Evolutionary conservation across 2,113 vertebrate genomes (phyloP).

Genomic region (Penelope pileata): DNA sequence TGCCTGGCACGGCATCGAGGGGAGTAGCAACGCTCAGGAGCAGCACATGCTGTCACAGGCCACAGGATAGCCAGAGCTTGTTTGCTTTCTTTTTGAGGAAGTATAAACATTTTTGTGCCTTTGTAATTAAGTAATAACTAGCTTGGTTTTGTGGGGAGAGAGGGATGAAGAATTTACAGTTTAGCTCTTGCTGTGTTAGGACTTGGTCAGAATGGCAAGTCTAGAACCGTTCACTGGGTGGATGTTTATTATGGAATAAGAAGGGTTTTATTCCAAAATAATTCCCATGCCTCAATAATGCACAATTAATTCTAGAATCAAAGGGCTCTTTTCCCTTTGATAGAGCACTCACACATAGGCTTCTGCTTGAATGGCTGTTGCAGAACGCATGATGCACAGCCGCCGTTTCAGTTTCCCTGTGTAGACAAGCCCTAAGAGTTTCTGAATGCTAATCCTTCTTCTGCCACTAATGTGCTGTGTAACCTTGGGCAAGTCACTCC

Average conservation of each 20-base stretch:
- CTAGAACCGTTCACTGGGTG: neutral
- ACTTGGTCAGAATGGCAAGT: neutral
- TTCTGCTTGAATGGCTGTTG: neutral
- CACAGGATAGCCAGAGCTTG: neutral
- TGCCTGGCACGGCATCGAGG: neutral
- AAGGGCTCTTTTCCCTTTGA: neutral
- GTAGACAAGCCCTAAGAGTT: neutral
- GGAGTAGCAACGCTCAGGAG: neutral
- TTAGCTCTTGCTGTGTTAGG: neutral
- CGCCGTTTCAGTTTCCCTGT: neutral
- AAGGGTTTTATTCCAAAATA: neutral
- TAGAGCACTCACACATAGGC: neutral
- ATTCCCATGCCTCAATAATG: neutral
- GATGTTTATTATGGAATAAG: neutral
- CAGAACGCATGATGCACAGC: neutral
- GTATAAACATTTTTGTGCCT: neutral
- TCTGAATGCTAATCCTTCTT: neutral
- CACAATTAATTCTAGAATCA: neutral
- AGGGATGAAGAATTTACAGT: neutral
- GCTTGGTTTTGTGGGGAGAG: accelerated
- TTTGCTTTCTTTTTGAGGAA: neutral
- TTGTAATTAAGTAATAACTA: neutral
- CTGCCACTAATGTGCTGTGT: neutral
- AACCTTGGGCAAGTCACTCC: neutral
- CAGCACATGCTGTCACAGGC: neutral